Conservation (phyloP, 2,797 vertebrate species). For the Chrysocyon brachyurus region DNA sequence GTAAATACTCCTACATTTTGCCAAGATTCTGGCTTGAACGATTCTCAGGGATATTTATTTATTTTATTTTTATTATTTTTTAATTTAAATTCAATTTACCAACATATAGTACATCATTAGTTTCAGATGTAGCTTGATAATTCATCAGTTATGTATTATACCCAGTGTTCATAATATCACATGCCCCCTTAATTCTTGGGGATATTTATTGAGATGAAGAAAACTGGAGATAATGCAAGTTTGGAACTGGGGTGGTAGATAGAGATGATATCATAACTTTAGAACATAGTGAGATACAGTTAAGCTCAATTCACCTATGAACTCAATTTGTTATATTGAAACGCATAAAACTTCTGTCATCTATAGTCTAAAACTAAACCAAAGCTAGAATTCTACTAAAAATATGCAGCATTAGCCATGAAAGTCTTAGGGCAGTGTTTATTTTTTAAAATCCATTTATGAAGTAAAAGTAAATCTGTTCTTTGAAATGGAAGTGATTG, state of each 20-base stretch:
- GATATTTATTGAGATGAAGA: not conserved
- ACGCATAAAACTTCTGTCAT: not conserved
- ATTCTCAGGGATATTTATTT: not conserved
- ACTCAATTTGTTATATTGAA: not conserved
- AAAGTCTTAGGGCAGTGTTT: slow-evolving; percentile 7
- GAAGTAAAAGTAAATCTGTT: slow-evolving; percentile 3
- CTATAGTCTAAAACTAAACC: not conserved
- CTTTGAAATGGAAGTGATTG: not conserved
- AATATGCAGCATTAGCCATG: not conserved
- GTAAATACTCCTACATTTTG: not conserved
- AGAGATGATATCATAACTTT: not conserved
- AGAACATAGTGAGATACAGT: not conserved
- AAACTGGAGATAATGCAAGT: not conserved
- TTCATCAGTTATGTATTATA: too few relatives aligned
- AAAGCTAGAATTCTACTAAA: slow-evolving; percentile 7
- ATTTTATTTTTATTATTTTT: too few relatives aligned
- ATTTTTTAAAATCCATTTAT: slow-evolving; percentile 30
- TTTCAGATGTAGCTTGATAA: too few relatives aligned
- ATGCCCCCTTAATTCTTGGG: not conserved
- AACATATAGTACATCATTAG: too few relatives aligned
- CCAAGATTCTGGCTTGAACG: not conserved
- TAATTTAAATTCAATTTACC: too few relatives aligned
- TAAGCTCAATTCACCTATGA: not conserved
- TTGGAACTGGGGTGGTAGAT: not conserved
- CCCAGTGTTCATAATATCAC: too few relatives aligned